Evolutionary conservation across 2,113 vertebrate genomes (phyloP), one percentile per base, ranked within the genome.

Genomic region (Motacilla tschutschensis): DNA sequence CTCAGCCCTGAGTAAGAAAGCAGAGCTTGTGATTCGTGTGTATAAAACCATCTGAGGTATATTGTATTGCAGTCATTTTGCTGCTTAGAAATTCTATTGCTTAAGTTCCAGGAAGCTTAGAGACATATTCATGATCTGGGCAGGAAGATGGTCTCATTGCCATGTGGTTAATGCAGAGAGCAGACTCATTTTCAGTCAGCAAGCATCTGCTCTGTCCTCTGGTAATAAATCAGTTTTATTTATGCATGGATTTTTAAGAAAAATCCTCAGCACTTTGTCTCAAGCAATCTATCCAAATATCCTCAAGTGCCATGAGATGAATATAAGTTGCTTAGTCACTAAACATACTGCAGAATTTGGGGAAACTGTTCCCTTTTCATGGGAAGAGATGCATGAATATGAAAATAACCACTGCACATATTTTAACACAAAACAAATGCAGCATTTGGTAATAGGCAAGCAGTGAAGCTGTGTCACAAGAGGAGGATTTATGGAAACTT

Each of bases 131-230:
- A 33, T 63, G 64, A 63, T 71, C 60, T 82, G 57, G 33, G 53
- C 59, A 91, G 72, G 58, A 79, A 69, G 33, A n/a, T 57, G 38
- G 65, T 90, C 53, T 79, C 28, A 69, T 70, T 88, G 58, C 76
- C 21, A 36, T 9, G 7, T 78, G 48, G 17, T 53, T 88, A 85
- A 72, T 60, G 50, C n/a, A 78, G 76, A 83, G 53, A 69, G 46
- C 72, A 87, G 60, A 63, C 57, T 86, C 31, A 60, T 87, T 95
- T 95, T 86, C 69, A 91, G 79, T 91, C 76, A 90, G 60, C 55
- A 71, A 77, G 79, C 79, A 64, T 88, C 89, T 90, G 76, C 57
- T 79, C 67, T 91, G 72, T 90, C 60, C 57, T 93, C 81, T 91
- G 44, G 50, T 87, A 84, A 87, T 77, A 73, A 79, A 82, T 50